Evolutionary conservation across 1,140 invertebrate species (phyloP), one percentile per base, ranked within the genome.

Genomic region (Drosophila virilis): DNA sequence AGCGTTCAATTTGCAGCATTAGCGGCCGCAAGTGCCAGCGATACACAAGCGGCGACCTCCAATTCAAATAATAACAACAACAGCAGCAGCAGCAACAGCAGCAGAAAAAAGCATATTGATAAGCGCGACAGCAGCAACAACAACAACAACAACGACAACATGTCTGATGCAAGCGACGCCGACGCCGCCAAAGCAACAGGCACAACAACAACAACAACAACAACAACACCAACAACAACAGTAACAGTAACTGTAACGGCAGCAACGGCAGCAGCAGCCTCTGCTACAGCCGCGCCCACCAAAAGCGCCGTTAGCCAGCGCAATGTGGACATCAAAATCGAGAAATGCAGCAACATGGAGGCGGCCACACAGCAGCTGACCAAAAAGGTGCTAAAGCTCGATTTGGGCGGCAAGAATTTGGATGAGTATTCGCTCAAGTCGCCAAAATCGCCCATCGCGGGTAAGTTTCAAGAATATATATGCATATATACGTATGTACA

Each of bases 361-460:
- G 93, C 93, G 61, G 92, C 93, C 48, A 94, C 93, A 12, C 93
- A 94, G 77, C 93, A 93, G 71, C 93, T 95, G 9, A 94, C 95
- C 64, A 93, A 95, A 12, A 95, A 95, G 74, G 95, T 96, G 76
- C 93, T 96, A 74, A 95, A 96, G 78, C 94, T 96, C 58, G 91
- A 92, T 78, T 67, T 92, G 46, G 80, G 77, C 38, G 90, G 59
- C 65, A 92, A 91, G 33, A 90, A 80, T 15, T 12, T 89, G n/a
- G 91, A 92, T 51, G 89, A 91, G 6, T 90, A 79, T 64, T 82
- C 90, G 33, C 67, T 91, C 2, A 92, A 91, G 55, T 92, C 91
- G 12, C 91, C 91, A 32, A 92, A 92, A 58, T 92, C 91, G n/a
- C 91, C 91, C 7, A 89, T 92, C 58, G 73, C 83, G 54, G 89